Evolutionary conservation across 1,140 invertebrate genomes (phyloP).

Genomic region (Bactericera cockerelli): DNA sequence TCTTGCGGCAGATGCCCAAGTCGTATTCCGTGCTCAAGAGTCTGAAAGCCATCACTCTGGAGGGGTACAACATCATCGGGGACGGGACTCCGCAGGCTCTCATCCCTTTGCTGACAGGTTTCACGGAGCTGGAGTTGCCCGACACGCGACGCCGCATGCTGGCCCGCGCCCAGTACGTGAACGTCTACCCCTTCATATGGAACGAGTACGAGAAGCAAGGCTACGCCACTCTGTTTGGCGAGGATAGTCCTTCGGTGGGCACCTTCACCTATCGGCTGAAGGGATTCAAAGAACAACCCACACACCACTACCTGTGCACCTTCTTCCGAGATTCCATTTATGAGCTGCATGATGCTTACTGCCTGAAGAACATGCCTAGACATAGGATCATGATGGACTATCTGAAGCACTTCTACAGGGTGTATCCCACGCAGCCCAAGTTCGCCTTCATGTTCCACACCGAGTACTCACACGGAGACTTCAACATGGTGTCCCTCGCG

Average conservation of each 20-base stretch:
- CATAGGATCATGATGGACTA: conserved; percentile 56
- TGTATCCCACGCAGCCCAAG: conserved; percentile 48
- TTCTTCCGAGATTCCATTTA: conserved; percentile 42
- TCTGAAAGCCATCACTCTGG: conserved; percentile 49
- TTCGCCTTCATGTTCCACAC: conserved; percentile 78
- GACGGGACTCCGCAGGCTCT: conserved; percentile 88
- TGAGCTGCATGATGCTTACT: conserved; percentile 41
- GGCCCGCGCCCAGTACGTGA: conserved; percentile 45
- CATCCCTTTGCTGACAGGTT: conserved; percentile 77
- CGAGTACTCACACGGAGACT: conserved; percentile 76
- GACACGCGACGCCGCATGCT: conserved; percentile 62
- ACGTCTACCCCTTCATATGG: conserved; percentile 70
- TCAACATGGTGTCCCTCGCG: conserved; percentile 55
- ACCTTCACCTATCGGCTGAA: conserved; percentile 83
- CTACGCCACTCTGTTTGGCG: conserved; percentile 56
- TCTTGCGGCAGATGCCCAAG: conserved; percentile 69
- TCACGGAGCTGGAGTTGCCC: conserved; percentile 73
- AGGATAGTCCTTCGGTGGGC: conserved; percentile 69
- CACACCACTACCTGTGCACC: conserved; percentile 78
- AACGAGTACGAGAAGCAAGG: conserved; percentile 53
- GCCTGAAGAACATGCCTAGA: conserved; percentile 58
- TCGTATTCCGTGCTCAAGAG: conserved; percentile 57
- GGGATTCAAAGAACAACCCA: conserved; percentile 64
- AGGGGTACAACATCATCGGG: conserved; percentile 81
- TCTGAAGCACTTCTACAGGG: conserved; percentile 39